Percentiles rank a stretch among this genome's conserved stretches.
These are phyloP conservation scores for Oscheius sp. DNA, from an alignment of 2,888 invertebrate species.

Conservation along the genomic window DNA sequence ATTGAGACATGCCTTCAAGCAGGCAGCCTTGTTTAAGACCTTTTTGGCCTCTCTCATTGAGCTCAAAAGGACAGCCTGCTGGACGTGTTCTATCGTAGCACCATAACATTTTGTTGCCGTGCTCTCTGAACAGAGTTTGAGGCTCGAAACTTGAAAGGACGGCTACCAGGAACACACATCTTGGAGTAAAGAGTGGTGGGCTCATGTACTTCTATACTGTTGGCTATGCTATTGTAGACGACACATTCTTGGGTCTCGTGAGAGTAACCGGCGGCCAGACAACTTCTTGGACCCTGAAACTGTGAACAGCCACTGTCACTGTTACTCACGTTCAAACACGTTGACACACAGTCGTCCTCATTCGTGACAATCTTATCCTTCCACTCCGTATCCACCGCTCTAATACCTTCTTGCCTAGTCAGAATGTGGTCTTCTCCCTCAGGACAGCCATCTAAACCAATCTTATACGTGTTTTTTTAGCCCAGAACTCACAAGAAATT, in stretches of 20 bases:
- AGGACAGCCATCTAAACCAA: background rate
- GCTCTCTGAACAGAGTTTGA: conserved; percentile 2
- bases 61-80: conserved; percentile 17
- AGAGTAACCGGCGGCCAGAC: conserved; percentile 14
- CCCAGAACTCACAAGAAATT: background rate
- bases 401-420: conserved; percentile 19
- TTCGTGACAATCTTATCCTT: conserved; percentile 16
- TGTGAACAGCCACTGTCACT: background rate
- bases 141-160: background rate
- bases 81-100: conserved; percentile 18
- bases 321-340: conserved; percentile 15
- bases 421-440: conserved; percentile 15
- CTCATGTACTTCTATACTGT: conserved; percentile 15
- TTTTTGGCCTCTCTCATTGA: conserved; percentile 21
- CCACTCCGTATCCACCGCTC: conserved; percentile 3
- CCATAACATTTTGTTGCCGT: conserved; percentile 14
- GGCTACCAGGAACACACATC: conserved; percentile 24
- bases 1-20: conserved; percentile 10
- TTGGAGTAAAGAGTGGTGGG: conserved; percentile 26
- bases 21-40: background rate
- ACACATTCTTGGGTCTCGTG: conserved; percentile 24
- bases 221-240: background rate
- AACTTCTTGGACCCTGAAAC: conserved; percentile 12
- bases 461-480: background rate
- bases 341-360: conserved; percentile 36